Evolutionary conservation across 2,113 vertebrate species (phyloP).

Genomic region (Passer montanus): DNA sequence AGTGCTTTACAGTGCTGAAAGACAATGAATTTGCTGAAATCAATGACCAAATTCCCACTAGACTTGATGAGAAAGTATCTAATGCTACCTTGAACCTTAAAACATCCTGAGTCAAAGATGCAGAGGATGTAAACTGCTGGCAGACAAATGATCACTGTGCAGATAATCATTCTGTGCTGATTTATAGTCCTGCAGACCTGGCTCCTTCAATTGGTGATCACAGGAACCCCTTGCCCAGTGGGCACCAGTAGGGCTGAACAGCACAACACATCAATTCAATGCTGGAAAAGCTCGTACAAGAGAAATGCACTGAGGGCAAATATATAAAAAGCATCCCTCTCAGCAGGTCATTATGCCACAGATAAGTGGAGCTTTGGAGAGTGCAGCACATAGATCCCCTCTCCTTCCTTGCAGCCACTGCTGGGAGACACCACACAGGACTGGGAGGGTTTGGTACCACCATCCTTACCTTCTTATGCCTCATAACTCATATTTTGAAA

Average conservation of each 20-base stretch:
- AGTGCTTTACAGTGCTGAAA: neutral
- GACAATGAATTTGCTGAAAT: neutral
- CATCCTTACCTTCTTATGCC: neutral
- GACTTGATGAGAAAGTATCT: neutral
- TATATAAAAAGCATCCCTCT: neutral
- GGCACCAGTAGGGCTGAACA: neutral
- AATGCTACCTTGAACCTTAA: neutral
- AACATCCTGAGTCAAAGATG: neutral
- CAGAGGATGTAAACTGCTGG: neutral
- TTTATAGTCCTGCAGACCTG: neutral
- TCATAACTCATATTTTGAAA: neutral
- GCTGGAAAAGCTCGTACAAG: neutral
- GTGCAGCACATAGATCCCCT: neutral
- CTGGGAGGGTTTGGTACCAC: accelerated
- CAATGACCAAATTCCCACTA: neutral
- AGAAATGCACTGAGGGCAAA: neutral
- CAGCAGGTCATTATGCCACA: neutral
- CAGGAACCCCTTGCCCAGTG: neutral
- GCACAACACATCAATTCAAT: neutral
- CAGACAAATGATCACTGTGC: neutral
- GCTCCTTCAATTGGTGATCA: neutral
- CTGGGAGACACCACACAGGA: neutral
- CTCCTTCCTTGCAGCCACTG: neutral
- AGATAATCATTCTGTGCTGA: neutral
- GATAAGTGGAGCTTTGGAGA: neutral